A percentile compares a stretch with the other conserved stretches of the same genome.
Conservation (phyloP, 2,888 invertebrate genomes). For the Caenorhabditis sinica region DNA sequence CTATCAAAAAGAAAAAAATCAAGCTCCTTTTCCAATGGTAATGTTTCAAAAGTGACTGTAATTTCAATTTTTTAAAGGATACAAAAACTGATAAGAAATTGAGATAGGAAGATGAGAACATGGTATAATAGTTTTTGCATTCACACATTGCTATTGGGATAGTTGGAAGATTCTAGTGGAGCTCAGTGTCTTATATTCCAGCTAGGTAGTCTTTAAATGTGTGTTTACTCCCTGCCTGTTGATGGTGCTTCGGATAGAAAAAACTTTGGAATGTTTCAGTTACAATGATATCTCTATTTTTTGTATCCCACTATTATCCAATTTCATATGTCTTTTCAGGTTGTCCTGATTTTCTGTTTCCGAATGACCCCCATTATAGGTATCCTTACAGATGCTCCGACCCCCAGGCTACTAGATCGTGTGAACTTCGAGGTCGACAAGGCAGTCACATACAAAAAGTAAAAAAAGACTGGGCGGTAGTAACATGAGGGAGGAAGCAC, state of each 20-base stretch:
- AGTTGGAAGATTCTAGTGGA: neutral
- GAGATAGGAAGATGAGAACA: too few relatives aligned
- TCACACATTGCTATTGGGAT: too few relatives aligned
- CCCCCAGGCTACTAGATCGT: constrained; percentile 18
- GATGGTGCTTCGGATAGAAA: neutral
- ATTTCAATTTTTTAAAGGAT: too few relatives aligned
- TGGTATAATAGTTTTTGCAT: too few relatives aligned
- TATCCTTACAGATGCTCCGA: neutral
- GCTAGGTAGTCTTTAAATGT: neutral
- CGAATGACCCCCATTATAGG: neutral
- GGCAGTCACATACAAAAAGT: constrained; percentile 53
- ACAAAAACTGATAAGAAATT: too few relatives aligned
- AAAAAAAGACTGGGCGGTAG: constrained; percentile 55
- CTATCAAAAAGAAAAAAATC: too few relatives aligned
- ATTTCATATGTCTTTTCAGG: neutral
- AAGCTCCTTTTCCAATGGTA: too few relatives aligned
- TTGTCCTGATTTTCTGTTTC: neutral
- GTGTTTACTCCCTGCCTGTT: too few relatives aligned
- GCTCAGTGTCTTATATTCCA: neutral
- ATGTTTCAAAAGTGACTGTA: too few relatives aligned
- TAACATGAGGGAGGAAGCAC: constrained; percentile 58
- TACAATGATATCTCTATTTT: too few relatives aligned
- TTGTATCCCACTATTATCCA: too few relatives aligned
- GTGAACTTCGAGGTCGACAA: constrained; percentile 60
- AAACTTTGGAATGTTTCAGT: too few relatives aligned